phyloP scores from a whole-genome alignment of 2,797 vertebrate species.

The Lagorchestes hirsutus region DNA sequence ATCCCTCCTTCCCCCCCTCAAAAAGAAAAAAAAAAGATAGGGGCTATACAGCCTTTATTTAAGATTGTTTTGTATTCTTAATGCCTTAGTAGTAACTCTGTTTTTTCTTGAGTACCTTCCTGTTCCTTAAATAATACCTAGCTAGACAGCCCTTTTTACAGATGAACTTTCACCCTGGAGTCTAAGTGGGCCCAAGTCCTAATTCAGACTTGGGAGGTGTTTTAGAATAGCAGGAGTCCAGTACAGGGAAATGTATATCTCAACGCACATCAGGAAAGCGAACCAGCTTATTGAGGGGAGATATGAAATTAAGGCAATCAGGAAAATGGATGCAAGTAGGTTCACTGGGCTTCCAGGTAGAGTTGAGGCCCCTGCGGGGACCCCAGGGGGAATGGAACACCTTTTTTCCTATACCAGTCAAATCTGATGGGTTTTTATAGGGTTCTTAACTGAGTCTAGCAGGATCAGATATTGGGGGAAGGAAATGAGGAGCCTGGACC shows the following conservation, averaged over 20 bases:
- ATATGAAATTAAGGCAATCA: not conserved
- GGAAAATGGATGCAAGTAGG: not conserved
- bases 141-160: not conserved
- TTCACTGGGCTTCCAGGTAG: not conserved
- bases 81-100: not conserved
- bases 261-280: not conserved
- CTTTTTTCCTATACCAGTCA: not conserved
- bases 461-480: not conserved
- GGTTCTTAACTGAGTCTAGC: not conserved
- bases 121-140: not conserved
- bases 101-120: not conserved
- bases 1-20: not conserved
- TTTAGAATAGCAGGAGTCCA: not conserved
- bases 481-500: not conserved
- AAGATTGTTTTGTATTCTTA: not conserved
- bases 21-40: too few relatives aligned
- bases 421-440: not conserved
- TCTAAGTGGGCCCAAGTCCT: not conserved
- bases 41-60: not conserved
- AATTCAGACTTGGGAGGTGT: not conserved
- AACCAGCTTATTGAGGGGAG: not conserved
- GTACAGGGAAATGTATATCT: not conserved
- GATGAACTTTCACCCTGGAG: not conserved
- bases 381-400: not conserved
- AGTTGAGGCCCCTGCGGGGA: not conserved